Base-by-base conservation (phyloP, 2,888 invertebrate species). In the Dasypolia templi region DNA sequence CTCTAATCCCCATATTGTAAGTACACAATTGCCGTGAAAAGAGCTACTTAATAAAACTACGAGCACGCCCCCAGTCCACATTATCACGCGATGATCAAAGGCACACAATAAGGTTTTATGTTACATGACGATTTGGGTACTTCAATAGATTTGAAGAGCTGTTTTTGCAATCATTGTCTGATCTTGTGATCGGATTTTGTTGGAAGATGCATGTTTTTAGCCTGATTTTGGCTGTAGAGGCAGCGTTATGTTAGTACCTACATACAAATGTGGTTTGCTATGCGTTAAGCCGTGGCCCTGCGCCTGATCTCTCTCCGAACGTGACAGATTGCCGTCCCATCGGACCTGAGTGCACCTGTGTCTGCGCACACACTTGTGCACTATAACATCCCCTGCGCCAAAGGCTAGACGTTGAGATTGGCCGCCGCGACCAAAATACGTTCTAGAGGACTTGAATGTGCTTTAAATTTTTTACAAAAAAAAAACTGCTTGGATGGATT, bases 11-110 rank as follows among this genome's bases (percentile, higher is more conserved):
- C 81, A 90, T 91, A 94, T 94, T 94, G 94, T 94, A 84, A 88
- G 88, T 84, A 91, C 92, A 94, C 95, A 95, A 95, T 94, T 94
- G 95, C 93, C 94, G 94, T 94, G 94, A 94, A 94, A 94, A 94
- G 94, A 93, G 94, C 93, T 93, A 94, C 94, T 94, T 92, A 93
- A 91, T 86, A 87, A 83, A 87, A 87, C 82, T 87, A 82, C 56
- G 88, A 85, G 87, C 88, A 89, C 89, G 89, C 90, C 92, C 90
- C 76, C 72, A 55, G 71, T 86, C 86, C 89, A 88, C 89, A 93
- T 94, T 95, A 95, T 95, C 94, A 93, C 94, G 91, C 92, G 89
- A 77, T 78, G 91, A 94, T 95, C 94, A 95, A 95, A 94, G 93
- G 87, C 83, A 76, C 83, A 93, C 93, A 94, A 95, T 91, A 12